Evolutionary conservation across 1,140 invertebrate species (phyloP).

Genomic region (Stenopsyche tienmushanensis): DNA sequence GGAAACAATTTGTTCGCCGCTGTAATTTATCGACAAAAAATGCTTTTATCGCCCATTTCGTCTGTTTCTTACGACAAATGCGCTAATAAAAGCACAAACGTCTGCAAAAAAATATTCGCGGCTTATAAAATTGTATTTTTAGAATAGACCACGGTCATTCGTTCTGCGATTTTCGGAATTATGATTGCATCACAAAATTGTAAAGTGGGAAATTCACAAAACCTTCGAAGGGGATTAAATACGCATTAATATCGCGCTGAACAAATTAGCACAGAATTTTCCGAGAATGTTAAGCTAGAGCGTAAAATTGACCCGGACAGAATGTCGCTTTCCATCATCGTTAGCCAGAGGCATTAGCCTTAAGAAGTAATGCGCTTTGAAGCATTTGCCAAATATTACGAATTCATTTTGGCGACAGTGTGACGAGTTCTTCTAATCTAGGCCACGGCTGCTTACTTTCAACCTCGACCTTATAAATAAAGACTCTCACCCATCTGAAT

Average conservation of each 20-base stretch:
- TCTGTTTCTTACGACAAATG: too few species aligned
- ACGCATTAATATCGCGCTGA: neutral
- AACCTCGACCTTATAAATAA: constrained; percentile 19
- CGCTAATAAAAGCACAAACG: too few species aligned
- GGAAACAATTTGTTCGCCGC: too few species aligned
- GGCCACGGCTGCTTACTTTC: constrained; percentile 19
- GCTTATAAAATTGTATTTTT: too few species aligned
- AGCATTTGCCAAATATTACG: neutral
- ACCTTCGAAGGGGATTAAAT: neutral
- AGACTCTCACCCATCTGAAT: neutral
- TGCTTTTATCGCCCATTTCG: too few species aligned
- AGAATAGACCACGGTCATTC: too few species aligned
- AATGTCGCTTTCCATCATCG: neutral
- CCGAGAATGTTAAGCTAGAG: neutral
- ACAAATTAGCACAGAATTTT: neutral
- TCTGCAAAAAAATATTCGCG: too few species aligned
- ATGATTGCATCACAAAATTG: too few species aligned
- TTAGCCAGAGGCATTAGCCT: neutral
- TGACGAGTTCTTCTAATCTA: neutral
- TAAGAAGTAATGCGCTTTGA: neutral
- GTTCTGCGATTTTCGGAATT: too few species aligned
- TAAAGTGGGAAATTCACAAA: too few species aligned
- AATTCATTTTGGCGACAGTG: neutral
- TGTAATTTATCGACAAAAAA: too few species aligned
- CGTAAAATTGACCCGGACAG: neutral